These are phyloP conservation scores for Bombyx mandarina DNA, from an alignment of 1,140 invertebrate genomes.

Conservation along the genomic window DNA sequence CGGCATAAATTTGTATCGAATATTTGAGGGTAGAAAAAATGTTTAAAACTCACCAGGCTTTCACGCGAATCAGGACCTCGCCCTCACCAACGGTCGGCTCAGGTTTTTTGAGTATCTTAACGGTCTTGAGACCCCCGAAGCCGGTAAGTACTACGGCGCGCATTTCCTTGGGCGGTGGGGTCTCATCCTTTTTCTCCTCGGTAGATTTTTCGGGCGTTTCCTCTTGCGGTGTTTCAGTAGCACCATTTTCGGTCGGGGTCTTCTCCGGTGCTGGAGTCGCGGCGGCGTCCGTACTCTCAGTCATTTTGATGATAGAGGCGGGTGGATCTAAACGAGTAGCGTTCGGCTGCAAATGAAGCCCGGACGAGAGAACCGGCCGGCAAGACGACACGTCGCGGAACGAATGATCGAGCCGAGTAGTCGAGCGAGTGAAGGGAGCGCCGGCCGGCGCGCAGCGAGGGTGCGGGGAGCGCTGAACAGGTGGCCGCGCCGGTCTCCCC, in stretches of 20 bases:
- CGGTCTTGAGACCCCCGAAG: constrained; percentile 87
- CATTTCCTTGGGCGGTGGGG: constrained; percentile 83
- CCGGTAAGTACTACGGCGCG: constrained; percentile 84
- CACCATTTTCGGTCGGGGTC: constrained; percentile 66
- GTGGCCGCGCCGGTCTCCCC: constrained; percentile 20
- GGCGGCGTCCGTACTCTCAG: constrained; percentile 66
- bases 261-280: constrained; percentile 65
- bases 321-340: constrained; percentile 36
- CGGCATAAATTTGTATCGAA: not conserved
- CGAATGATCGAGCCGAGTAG: constrained; percentile 59
- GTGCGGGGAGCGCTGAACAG: constrained; percentile 19
- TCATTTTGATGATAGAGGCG: constrained; percentile 42
- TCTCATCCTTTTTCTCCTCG: constrained; percentile 72
- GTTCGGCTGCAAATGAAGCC: constrained; percentile 48
- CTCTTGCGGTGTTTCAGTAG: constrained; percentile 65
- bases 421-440: constrained; percentile 38
- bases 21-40: constrained; percentile 11
- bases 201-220: constrained; percentile 65
- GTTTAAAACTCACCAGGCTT: constrained; percentile 82
- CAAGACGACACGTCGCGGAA: constrained; percentile 55
- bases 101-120: constrained; percentile 85
- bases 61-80: constrained; percentile 87
- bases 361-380: constrained; percentile 44
- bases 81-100: constrained; percentile 81
- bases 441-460: constrained; percentile 19